Base-by-base conservation (phyloP, 2,888 invertebrate species). In the Caenorhabditis becei region DNA sequence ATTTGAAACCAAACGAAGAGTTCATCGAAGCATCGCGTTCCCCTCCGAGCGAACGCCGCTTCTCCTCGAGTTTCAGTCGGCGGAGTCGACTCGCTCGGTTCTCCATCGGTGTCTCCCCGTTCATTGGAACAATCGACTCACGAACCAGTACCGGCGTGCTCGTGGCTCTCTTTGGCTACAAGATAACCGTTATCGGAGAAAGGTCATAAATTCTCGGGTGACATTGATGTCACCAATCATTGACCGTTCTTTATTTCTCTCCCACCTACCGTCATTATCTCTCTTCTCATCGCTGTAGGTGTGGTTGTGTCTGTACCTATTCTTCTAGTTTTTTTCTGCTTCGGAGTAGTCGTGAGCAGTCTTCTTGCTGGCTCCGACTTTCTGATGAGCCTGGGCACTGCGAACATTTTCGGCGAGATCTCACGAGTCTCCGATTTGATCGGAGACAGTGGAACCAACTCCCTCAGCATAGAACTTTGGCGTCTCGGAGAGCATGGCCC, bases 41-140 rank as follows among this genome's bases (percentile, higher is more conserved):
- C 20, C 51, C 51, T 10, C 63, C 32, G 11, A 63, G 20, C 23
- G 62, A 66, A 26, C 47, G 54, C 5, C 41, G 32, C 4, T 11
- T 56, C 51, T 69, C 79, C 37, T 74, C 69, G 10, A 69, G 44
- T 26, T 79, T 79, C 49, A 63, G 41, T 58, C 70, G 41, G 32
- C 80, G 49, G 2, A 80, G 24, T 3, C 80, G 80, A 47, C 74
- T 75, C 11, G 80, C 80, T 3, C 65, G 51, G 35, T 80, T 80
- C 37, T 80, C 80, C 26, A 65, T 24, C 2, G 80, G 80, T 7
- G 67, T 67, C 53, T 80, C 80, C 16, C 74, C 74, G 1, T 28
- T n/a, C 4, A 18, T 7, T 4, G 75, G 66, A 5, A 18, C 16
- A 16, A 28, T 28, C 16, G 37, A 41, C 1, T 41, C 5, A 28